Base-by-base conservation (phyloP, 2,797 vertebrate species). In the Meriones psammophilus region DNA sequence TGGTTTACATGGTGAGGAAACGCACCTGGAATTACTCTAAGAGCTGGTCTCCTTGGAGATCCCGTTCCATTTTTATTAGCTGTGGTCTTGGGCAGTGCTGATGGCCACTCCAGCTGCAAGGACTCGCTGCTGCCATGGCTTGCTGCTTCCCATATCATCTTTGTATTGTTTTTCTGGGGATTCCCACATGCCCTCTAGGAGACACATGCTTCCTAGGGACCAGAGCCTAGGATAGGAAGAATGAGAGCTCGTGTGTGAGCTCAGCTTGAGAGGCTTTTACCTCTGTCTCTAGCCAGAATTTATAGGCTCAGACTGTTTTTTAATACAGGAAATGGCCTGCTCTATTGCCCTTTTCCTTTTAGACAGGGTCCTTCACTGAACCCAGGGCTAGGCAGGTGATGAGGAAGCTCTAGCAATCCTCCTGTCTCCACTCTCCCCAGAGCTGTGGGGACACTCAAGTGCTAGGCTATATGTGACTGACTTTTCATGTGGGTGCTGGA, bases 81-180 rank as follows among this genome's bases (percentile, higher is more conserved):
- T 76, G 0, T 30, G 33, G 56, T 33, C 46, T 7, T 3, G 5
- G 68, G 79, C 39, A 77, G 8, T 74, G 26, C 33, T n/a, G 46
- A 69, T 54, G 26, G 50, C 24, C 28, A 4, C 36, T 30, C 56
- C 28, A 0, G 14, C 62, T 62, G 1, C 20, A n/a, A 62, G 46
- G 46, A 54, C 56, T 76, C 56, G 17, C 56, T 42, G 8, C 14
- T 42, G 28, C 26, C 42, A 39, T 6, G 77, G 20, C 66, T 54
- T 80, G 42, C 36, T 0, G 0, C 30, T 36, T 3, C 60, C 17
- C 8, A 0, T 22, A 13, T n/a, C 10, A 0, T 54, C 18, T 3
- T 79, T 42, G 12, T n/a, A 20, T 56, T 50, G 39, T 26, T 84
- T 2, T 46, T 68, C 30, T 56, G 56, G 30, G 33, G 15, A 36